These are phyloP conservation scores for Philopedon plagiatum DNA, from an alignment of 2,888 invertebrate genomes.

Conservation along the genomic window DNA sequence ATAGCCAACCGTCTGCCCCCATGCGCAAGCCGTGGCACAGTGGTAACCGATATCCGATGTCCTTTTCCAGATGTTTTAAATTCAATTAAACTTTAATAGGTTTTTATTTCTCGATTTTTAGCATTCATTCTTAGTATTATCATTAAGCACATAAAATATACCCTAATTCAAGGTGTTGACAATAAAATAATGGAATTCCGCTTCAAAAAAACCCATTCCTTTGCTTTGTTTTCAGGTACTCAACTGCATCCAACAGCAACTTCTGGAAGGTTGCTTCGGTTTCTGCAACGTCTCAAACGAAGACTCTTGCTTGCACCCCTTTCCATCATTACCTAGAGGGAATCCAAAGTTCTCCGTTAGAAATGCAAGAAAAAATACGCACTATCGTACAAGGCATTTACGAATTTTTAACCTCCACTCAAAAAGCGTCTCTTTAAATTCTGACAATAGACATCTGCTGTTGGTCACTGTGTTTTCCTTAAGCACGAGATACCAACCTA, in stretches of 20 bases:
- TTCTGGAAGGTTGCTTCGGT: slow-evolving; percentile 72
- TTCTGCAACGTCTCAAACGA: slow-evolving; percentile 66
- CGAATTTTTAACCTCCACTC: slow-evolving; percentile 68
- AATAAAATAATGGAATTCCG: no score
- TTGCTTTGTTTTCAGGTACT: slow-evolving; percentile 57
- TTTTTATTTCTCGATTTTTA: no score
- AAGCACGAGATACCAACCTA: slow-evolving; percentile 71
- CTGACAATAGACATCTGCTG: slow-evolving; percentile 67
- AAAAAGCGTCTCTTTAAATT: slow-evolving; percentile 62
- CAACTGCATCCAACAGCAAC: slow-evolving; percentile 70
- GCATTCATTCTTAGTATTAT: no score
- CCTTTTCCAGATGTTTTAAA: no score
- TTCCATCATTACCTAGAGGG: slow-evolving; percentile 74
- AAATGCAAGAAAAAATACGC: slow-evolving; percentile 71
- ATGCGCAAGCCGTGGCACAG: no score
- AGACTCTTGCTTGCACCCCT: slow-evolving; percentile 67
- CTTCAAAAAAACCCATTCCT: no score
- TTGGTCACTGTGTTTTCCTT: slow-evolving; percentile 72
- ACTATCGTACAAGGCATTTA: slow-evolving; percentile 72
- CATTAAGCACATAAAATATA: no score
- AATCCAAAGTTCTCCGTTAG: slow-evolving; percentile 70
- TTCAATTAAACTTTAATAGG: no score
- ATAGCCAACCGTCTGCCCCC: no score
- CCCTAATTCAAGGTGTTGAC: no score
- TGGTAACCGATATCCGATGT: no score